phyloP scores from a whole-genome alignment of 2,888 invertebrate genomes.

The Aradus depressus region DNA sequence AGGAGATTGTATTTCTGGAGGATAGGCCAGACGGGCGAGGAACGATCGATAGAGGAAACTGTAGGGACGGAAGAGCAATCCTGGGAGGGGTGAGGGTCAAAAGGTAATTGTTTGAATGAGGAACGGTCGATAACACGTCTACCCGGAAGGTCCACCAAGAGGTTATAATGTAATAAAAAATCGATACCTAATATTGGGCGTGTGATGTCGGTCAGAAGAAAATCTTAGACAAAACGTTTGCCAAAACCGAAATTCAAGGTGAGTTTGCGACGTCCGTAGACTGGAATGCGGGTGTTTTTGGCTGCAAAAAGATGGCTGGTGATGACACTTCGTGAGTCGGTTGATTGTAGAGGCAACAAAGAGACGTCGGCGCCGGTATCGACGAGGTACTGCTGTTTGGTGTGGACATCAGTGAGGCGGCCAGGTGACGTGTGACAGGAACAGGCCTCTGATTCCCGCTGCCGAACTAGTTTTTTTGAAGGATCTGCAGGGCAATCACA shows the following conservation, averaged over 20 bases:
- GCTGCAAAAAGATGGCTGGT: no score
- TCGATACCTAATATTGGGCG: no score
- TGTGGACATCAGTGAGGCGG: slow-evolving; percentile 1
- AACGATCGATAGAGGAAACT: slow-evolving; percentile 1
- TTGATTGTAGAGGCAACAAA: background rate
- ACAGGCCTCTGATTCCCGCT: no score
- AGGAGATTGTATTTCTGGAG: slow-evolving; percentile 15
- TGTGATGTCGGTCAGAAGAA: no score
- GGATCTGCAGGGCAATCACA: no score
- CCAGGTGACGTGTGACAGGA: no score
- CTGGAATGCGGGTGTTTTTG: no score
- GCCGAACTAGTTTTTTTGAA: no score
- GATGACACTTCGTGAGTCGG: background rate
- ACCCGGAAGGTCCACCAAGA: slow-evolving; percentile 19
- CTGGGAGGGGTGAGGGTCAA: no score
- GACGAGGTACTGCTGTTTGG: slow-evolving; percentile 14
- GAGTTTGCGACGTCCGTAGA: no score
- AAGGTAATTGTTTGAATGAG: background rate
- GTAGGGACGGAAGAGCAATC: background rate
- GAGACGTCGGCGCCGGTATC: slow-evolving; percentile 4
- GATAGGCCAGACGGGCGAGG: slow-evolving; percentile 1
- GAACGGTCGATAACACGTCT: slow-evolving; percentile 13
- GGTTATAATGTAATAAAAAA: slow-evolving; percentile 13
- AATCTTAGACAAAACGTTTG: no score
- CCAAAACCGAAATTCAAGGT: no score